phyloP scores from a whole-genome alignment of 2,888 invertebrate genomes.

The Plagodis dolabraria region DNA sequence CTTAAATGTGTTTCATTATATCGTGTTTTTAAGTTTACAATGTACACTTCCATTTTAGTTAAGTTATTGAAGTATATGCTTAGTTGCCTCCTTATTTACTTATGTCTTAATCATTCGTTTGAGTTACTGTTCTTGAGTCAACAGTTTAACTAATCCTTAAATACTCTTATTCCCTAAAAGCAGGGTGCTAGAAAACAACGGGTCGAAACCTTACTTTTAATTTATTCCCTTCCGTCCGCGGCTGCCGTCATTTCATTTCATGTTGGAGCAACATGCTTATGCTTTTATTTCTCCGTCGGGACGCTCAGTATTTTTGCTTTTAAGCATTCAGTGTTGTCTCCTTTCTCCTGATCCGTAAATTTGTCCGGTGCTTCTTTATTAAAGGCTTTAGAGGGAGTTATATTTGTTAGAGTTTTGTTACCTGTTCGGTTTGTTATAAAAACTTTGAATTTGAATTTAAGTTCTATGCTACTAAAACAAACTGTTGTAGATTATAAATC shows the following conservation, averaged over 20 bases:
- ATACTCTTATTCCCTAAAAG: slow-evolving; percentile 39
- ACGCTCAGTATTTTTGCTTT: slow-evolving; percentile 42
- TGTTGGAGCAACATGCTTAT: slow-evolving; percentile 70
- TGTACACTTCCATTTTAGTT: no score
- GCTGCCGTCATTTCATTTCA: slow-evolving; percentile 71
- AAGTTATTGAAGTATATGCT: background rate
- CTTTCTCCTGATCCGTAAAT: slow-evolving; percentile 37
- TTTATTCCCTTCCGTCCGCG: slow-evolving; percentile 67
- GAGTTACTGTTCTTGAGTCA: background rate
- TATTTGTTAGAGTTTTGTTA: background rate
- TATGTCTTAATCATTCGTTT: background rate
- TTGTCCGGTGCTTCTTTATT: slow-evolving; percentile 37
- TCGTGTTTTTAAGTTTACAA: no score
- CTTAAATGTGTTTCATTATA: no score
- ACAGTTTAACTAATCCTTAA: slow-evolving; percentile 24
- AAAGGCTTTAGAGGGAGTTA: slow-evolving; percentile 13
- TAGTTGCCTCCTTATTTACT: background rate
- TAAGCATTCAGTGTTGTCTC: slow-evolving; percentile 39
- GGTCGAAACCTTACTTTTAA: slow-evolving; percentile 70
- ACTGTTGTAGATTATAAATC: no score
- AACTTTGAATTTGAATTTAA: no score
- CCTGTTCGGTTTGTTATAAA: slow-evolving; percentile 1
- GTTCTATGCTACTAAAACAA: no score
- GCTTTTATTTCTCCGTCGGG: slow-evolving; percentile 66
- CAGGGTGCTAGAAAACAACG: slow-evolving; percentile 61